Evolutionary conservation across 2,113 vertebrate genomes (phyloP).

Genomic region (Platycercus adscitus): DNA sequence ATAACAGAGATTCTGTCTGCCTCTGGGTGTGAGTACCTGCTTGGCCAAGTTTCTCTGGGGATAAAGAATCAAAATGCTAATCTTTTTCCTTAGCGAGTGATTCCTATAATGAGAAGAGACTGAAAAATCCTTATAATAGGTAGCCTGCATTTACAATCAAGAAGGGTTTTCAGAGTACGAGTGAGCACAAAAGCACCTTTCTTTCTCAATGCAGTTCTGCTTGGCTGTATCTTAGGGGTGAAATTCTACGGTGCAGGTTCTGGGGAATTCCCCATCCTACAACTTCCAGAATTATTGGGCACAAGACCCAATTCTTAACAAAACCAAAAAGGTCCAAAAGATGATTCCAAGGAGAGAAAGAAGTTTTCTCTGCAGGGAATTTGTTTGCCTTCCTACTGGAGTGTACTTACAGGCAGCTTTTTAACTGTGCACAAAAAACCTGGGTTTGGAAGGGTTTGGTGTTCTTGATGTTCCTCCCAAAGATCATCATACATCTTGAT

Average conservation of each 20-base stretch:
- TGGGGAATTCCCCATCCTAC: not conserved
- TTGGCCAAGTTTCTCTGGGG: not conserved
- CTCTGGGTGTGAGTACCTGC: not conserved
- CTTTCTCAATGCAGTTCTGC: not conserved
- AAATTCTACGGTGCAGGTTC: not conserved
- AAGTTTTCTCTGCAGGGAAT: not conserved
- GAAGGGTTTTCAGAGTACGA: not conserved
- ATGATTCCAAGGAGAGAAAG: not conserved
- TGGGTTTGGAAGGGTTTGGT: not conserved
- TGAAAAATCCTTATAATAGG: not conserved
- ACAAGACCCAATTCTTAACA: not conserved
- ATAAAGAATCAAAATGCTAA: not conserved
- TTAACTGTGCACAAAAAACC: not conserved
- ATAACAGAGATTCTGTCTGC: not conserved
- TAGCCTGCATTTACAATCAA: not conserved
- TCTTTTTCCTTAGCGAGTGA: not conserved
- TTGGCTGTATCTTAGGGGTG: not conserved
- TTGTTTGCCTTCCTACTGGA: not conserved
- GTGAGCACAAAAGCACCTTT: not conserved
- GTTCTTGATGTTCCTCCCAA: not conserved
- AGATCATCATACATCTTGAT: not conserved
- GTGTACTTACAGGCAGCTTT: not conserved
- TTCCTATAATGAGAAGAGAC: not conserved
- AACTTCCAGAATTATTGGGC: not conserved
- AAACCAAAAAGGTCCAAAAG: not conserved